These are phyloP conservation scores for Chaetophractus vellerosus DNA, from an alignment of 2,797 vertebrate genomes.

Conservation along the genomic window DNA sequence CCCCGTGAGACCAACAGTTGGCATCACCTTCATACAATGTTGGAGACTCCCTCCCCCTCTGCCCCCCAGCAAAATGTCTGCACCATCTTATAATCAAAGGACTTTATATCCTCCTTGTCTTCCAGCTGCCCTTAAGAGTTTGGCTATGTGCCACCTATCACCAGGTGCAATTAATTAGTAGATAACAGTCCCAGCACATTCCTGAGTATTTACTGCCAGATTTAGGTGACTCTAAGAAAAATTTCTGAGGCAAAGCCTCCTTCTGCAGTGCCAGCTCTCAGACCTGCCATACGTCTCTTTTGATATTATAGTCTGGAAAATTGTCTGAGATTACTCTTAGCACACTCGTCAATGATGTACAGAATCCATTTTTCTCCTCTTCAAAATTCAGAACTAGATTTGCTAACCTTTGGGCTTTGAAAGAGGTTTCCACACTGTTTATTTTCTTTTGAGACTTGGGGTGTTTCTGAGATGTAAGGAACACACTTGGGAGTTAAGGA, in stretches of 20 bases:
- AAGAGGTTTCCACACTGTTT: not conserved
- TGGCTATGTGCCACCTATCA: not conserved
- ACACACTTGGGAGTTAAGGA: not conserved
- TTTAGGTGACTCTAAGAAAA: not conserved
- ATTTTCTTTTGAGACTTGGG: slow-evolving; percentile 43
- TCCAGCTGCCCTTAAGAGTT: slow-evolving; percentile 10
- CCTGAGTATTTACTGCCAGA: not conserved
- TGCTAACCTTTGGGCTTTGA: slow-evolving; percentile 18
- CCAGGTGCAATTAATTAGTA: slow-evolving; percentile 36
- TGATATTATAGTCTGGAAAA: not conserved
- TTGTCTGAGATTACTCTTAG: not conserved
- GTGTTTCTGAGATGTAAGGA: not conserved
- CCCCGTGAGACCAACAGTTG: not conserved
- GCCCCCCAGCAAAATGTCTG: not conserved
- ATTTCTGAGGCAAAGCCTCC: not conserved
- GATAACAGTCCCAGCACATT: not conserved
- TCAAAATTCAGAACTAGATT: slow-evolving; percentile 34
- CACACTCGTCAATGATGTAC: not conserved
- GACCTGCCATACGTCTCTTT: not conserved
- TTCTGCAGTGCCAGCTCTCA: not conserved
- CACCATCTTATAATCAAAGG: not conserved
- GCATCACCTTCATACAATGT: not conserved
- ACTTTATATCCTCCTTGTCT: not conserved
- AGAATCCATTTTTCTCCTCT: not conserved
- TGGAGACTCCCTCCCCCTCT: not conserved